Base-by-base conservation (phyloP, 2,888 invertebrate genomes). In the Drosophila pegasa region DNA sequence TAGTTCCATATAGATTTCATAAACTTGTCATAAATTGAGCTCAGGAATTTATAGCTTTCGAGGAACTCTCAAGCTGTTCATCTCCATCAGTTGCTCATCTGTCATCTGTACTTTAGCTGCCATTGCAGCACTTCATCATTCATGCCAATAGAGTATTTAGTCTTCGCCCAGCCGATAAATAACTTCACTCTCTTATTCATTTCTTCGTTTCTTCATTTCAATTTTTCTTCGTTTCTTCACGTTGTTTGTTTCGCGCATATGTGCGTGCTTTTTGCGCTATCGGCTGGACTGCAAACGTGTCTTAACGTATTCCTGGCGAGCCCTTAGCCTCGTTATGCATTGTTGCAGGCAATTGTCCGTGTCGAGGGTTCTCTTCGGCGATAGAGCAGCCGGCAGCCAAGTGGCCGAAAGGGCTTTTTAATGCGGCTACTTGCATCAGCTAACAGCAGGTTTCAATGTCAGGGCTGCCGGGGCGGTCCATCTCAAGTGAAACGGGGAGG, bases 311-410 rank as follows among this genome's bases (percentile, higher is more conserved):
- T 78, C 58, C 76, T 75, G 81, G 74, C 69, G 71, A 67, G 56
- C 80, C 78, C 85, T 87, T 78, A 76, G 78, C 10, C 88, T 87
- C 83, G 86, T 85, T 87, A 73, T 71, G 72, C 80, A 78, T 78
- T 87, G 82, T 75, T 84, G 62, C 62, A 68, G 59, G 54, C 78
- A 78, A 73, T 81, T 73, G 58, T 22, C 31, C 67, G 29, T 61
- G 73, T 69, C 52, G 59, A 71, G 60, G 12, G 45, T 29, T 48
- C 63, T 61, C 27, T 33, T 22, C 41, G 18, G 45, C 61, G 84
- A 87, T 86, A 80, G 79, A 62, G 81, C 83, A 73, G 83, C 83
- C 69, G 83, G 18, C 70, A 70, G 69, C 63, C 73, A 73, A 59
- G 60, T 71, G 66, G 22, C 50, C 43, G 51, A 58, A 52, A 63